Conservation (phyloP, 2,113 vertebrate species). For the Spilogale gracilis region DNA sequence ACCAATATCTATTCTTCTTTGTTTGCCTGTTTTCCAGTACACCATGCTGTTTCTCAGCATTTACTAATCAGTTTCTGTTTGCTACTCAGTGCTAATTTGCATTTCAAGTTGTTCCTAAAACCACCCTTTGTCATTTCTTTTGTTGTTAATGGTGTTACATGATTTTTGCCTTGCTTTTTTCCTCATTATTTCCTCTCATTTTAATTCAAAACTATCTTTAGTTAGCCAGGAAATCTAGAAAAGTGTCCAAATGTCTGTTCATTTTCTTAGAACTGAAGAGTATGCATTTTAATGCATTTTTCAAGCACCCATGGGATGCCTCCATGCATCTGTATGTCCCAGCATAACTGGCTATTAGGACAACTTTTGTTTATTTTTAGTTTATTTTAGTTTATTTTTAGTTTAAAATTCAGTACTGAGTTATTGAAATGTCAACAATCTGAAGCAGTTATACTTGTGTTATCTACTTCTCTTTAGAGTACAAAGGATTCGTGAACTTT, state of each 20-base stretch:
- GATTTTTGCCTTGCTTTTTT: constrained; percentile 54
- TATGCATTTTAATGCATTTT: neutral
- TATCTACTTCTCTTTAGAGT: neutral
- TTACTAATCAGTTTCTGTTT: neutral
- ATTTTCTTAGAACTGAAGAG: constrained; percentile 12
- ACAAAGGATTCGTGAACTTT: neutral
- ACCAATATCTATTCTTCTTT: neutral
- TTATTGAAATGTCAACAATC: neutral
- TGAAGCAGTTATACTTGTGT: neutral
- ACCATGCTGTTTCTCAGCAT: neutral
- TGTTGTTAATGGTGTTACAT: neutral
- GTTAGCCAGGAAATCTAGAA: neutral
- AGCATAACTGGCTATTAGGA: neutral
- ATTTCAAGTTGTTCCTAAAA: constrained; percentile 24
- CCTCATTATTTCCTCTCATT: neutral
- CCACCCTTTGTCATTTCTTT: neutral
- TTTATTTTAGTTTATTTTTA: constrained; percentile 53
- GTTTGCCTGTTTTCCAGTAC: neutral
- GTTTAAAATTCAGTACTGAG: constrained; percentile 51
- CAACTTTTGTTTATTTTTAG: constrained; percentile 27
- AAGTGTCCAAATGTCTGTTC: neutral
- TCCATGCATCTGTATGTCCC: neutral
- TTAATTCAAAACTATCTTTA: neutral
- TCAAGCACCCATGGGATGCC: neutral
- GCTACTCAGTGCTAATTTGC: neutral